Evolutionary conservation across 2,888 invertebrate genomes (phyloP), one percentile per base, ranked within the genome.

Genomic region (Ethmia dodecea): DNA sequence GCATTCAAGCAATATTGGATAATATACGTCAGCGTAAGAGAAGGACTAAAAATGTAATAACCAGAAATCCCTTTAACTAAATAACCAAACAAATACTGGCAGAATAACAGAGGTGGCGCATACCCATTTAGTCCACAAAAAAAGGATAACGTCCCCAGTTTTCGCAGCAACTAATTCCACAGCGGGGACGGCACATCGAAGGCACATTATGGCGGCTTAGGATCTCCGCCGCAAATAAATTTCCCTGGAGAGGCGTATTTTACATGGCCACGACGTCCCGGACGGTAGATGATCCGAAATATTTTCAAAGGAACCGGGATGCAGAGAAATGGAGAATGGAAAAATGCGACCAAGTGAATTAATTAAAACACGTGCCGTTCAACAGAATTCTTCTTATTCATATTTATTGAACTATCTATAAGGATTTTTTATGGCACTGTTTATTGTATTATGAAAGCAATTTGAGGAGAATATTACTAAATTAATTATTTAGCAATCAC

Each of bases 241-340:
- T 81, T 80, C 81, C 81, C 83, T 46, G 13, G 81, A 69, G 83
- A 52, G 60, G 49, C 67, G 76, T 81, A 80, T 79, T 60, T 63
- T 56, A 60, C 60, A 55, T 56, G 49, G 28, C 14, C 33, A 26
- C 18, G 34, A 33, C 29, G 25, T 27, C 5, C 10, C 13, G 27
- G 37, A 35, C 30, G 27, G 34, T 26, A 31, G 31, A 25, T 37
- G 36, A 44, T 38, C 38, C 35, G 37, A 38, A 42, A 40, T 42
- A 40, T 45, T 45, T 45, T 38, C 27, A 32, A 37, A 18, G 28
- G 30, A 29, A 38, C 30, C 11, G n/a, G 11, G 8, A 18, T 30
- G 30, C 18, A 30, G 27, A 12, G 26, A 27, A 9, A 1, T 12
- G 20, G n/a, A 20, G n/a, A 22, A 22, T 22, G 26, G 12, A 3